phyloP scores from a whole-genome alignment of 2,113 vertebrate genomes.

The Hiodon alosoides region DNA sequence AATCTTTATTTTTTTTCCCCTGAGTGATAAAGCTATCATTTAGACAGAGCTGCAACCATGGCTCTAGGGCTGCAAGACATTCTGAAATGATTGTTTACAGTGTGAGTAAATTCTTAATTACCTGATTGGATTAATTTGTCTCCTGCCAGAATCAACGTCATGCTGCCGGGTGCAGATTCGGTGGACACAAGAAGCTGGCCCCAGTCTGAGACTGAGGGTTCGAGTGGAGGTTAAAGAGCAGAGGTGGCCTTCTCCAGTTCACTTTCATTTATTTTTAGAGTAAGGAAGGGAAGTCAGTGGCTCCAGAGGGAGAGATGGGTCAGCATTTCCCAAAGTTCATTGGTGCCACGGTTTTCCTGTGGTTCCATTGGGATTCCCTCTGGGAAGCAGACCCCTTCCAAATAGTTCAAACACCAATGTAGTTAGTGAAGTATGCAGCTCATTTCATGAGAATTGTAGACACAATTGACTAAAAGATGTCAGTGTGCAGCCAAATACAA shows the following conservation, averaged over 20 bases:
- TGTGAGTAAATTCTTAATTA: slow-evolving; percentile 35
- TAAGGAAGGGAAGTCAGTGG: neutral
- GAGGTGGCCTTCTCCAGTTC: slow-evolving; percentile 15
- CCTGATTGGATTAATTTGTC: slow-evolving; percentile 45
- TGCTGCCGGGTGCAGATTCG: neutral
- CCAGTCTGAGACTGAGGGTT: neutral
- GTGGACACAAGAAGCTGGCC: slow-evolving; percentile 26
- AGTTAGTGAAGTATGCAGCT: too few relatives aligned
- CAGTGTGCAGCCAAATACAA: too few relatives aligned
- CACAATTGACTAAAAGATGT: too few relatives aligned
- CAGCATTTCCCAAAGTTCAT: slow-evolving; percentile 11
- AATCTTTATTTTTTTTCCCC: neutral
- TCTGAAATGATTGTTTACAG: slow-evolving; percentile 35
- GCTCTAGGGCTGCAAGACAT: slow-evolving; percentile 22
- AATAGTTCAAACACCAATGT: too few relatives aligned
- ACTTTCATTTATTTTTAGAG: slow-evolving; percentile 31
- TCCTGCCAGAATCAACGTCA: slow-evolving; percentile 40
- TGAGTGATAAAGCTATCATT: slow-evolving; percentile 4
- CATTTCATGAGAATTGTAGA: too few relatives aligned
- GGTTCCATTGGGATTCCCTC: neutral
- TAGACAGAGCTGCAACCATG: neutral
- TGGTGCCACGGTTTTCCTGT: neutral
- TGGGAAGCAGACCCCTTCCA: neutral
- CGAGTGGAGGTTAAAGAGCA: neutral
- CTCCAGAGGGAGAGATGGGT: slow-evolving; percentile 29